Percentiles rank a stretch among this genome's conserved stretches.
phyloP scores from a whole-genome alignment of 2,888 invertebrate species.

The Nymphalis polychloros region DNA sequence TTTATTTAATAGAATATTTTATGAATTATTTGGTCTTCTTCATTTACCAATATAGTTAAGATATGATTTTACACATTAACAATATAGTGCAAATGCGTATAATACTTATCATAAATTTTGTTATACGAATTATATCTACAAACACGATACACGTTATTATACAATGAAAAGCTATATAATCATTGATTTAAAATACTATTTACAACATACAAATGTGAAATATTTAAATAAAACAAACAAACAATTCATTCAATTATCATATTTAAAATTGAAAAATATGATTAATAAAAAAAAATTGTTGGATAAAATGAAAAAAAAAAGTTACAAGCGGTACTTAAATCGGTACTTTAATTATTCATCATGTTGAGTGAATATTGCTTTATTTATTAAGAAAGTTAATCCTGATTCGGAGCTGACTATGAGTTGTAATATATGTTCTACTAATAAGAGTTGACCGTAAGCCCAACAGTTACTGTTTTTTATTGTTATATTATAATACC shows the following conservation, averaged over 20 bases:
- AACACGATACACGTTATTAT: not conserved
- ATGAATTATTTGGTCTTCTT: constrained; percentile 13
- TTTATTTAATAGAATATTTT: not conserved
- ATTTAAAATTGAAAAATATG: not conserved
- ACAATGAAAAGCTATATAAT: not conserved
- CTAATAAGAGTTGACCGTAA: no score
- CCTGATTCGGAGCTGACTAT: no score
- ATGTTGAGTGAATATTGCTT: no score
- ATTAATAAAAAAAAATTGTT: no score
- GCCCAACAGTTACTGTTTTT: no score
- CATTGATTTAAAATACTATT: not conserved
- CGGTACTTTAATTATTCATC: no score
- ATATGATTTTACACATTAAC: constrained; percentile 8
- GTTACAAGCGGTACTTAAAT: no score
- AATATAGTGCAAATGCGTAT: constrained; percentile 15
- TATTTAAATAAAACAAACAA: not conserved
- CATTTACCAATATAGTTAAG: constrained; percentile 5
- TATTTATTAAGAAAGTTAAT: no score
- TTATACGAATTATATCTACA: constrained; percentile 6
- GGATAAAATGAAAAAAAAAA: no score
- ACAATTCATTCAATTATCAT: not conserved
- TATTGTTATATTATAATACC: no score
- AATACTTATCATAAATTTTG: constrained; percentile 1
- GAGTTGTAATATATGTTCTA: no score
- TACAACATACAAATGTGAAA: not conserved